Percentiles rank a stretch among this genome's conserved stretches.
Conservation (phyloP, 2,113 vertebrate species). For the Passer montanus region DNA sequence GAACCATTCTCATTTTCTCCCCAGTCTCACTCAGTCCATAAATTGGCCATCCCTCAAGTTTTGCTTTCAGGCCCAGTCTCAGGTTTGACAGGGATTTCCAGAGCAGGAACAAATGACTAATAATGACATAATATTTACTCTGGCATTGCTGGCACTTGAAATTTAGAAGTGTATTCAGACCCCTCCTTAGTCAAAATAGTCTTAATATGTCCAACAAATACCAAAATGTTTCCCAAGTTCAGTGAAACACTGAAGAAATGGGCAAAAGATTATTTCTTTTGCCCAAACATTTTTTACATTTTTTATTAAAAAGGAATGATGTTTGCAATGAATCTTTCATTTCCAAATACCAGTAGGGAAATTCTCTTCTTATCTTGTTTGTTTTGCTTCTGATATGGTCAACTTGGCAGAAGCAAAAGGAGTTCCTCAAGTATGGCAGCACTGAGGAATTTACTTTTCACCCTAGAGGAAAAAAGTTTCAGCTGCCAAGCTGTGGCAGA, state of each 20-base stretch:
- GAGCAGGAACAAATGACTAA: background rate
- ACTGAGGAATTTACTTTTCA: background rate
- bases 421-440: background rate
- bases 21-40: background rate
- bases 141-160: background rate
- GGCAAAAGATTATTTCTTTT: background rate
- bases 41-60: background rate
- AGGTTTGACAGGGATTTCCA: background rate
- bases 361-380: background rate
- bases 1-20: background rate
- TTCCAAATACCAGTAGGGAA: background rate
- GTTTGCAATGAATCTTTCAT: background rate
- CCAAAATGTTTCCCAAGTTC: background rate
- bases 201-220: background rate
- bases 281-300: background rate
- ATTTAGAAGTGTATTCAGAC: background rate
- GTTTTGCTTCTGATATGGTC: background rate
- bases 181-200: background rate
- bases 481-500: background rate
- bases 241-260: background rate
- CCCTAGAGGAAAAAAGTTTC: background rate
- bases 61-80: background rate
- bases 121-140: background rate
- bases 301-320: background rate
- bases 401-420: background rate